Evolutionary conservation across 2,888 invertebrate genomes (phyloP).

Genomic region (Campoplex nolae): DNA sequence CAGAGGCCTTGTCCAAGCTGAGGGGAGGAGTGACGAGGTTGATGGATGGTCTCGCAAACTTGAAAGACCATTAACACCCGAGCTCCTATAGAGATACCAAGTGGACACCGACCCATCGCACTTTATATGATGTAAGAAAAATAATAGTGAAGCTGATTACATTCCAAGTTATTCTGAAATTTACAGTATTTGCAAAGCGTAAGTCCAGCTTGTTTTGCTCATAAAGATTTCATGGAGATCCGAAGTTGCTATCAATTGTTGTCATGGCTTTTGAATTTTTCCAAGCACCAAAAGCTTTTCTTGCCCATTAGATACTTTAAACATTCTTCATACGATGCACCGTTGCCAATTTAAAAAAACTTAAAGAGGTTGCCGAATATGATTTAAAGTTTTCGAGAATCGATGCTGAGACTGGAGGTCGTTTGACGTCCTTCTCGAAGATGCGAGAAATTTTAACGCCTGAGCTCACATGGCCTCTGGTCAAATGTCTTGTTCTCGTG

Average conservation of each 20-base stretch:
- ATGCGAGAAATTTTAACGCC: conserved; percentile 28
- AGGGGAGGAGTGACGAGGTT: conserved; percentile 72
- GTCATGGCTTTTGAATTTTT: conserved; percentile 15
- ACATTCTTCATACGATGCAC: background rate
- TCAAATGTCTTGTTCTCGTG: conserved; percentile 49
- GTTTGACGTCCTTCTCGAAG: conserved; percentile 49
- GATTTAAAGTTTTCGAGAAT: conserved; percentile 34
- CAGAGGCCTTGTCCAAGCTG: conserved; percentile 56
- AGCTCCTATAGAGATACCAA: conserved; percentile 29
- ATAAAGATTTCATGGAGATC: background rate
- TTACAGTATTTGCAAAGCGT: background rate
- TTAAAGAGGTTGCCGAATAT: conserved; percentile 41
- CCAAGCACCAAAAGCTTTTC: background rate
- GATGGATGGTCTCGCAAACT: conserved; percentile 77
- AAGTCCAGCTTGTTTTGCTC: background rate
- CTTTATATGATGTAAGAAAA: conserved; percentile 25
- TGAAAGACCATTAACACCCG: conserved; percentile 79
- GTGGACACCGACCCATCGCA: conserved; percentile 3
- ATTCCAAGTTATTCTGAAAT: conserved; percentile 17
- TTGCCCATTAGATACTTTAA: conserved; percentile 1
- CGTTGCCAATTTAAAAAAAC: conserved; percentile 33
- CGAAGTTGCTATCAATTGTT: background rate
- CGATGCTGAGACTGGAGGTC: conserved; percentile 44
- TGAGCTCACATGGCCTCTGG: conserved; percentile 11
- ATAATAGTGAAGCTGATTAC: conserved; percentile 14